A percentile compares a stretch with the other conserved stretches of the same genome.
These are phyloP conservation scores for Brachionus calyciflorus DNA, from an alignment of 1,140 invertebrate species.

Conservation along the genomic window DNA sequence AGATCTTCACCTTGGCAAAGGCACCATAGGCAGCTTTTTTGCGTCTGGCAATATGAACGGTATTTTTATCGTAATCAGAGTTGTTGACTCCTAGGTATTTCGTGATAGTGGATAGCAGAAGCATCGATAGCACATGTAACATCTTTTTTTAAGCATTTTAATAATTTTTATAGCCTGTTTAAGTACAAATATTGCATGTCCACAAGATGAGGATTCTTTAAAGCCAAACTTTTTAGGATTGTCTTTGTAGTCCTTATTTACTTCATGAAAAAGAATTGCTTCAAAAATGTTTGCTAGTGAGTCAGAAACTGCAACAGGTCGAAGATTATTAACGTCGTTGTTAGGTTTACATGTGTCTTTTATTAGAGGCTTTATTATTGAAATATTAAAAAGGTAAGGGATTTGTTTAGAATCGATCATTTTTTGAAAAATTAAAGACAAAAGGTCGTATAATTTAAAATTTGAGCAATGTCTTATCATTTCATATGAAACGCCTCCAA, in stretches of 20 bases:
- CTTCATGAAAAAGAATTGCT: neutral
- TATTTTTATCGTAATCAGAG: neutral
- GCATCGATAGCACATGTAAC: no score
- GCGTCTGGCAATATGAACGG: neutral
- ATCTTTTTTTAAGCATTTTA: no score
- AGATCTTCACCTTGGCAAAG: neutral
- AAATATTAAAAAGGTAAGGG: no score
- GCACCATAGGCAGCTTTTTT: neutral
- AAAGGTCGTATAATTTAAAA: no score
- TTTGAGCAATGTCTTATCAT: neutral
- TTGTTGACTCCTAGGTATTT: neutral
- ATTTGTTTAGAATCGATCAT: no score
- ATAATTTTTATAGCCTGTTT: neutral
- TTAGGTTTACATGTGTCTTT: neutral
- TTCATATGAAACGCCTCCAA: neutral
- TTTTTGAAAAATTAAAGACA: no score
- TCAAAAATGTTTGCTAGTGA: constrained; percentile 2
- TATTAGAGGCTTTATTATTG: no score
- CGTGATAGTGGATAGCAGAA: neutral
- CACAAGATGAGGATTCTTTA: neutral
- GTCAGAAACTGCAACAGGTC: neutral
- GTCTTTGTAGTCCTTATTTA: neutral
- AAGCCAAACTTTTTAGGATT: constrained; percentile 1
- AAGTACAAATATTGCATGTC: neutral
- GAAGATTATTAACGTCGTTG: neutral